Percentiles rank a stretch among this genome's conserved stretches.
Evolutionary conservation across 2,888 invertebrate genomes (phyloP).

Genomic region (Petrolisthes manimaculis): DNA sequence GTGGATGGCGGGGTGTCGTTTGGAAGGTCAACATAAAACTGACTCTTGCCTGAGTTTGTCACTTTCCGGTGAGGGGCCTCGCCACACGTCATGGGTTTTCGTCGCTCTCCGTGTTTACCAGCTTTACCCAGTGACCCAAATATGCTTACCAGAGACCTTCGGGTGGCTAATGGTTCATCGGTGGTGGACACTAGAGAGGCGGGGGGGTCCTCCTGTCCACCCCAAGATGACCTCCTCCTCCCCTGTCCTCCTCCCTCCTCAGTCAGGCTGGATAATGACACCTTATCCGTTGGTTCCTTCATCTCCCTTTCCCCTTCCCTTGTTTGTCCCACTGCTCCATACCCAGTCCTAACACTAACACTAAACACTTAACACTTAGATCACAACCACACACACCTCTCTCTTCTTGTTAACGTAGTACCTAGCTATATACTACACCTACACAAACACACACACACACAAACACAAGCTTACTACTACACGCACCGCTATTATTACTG

Average conservation of each 20-base stretch:
- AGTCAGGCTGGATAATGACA: background rate
- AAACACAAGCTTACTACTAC: background rate
- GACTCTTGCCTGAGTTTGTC: constrained; percentile 22
- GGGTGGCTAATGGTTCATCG: background rate
- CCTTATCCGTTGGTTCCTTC: background rate
- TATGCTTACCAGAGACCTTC: constrained; percentile 35
- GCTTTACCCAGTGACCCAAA: constrained; percentile 45
- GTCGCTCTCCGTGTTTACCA: constrained; percentile 1
- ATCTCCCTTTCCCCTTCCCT: background rate
- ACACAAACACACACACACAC: constrained; percentile 3
- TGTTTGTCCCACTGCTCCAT: background rate
- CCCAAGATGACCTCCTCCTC: constrained; percentile 27
- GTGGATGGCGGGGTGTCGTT: constrained; percentile 8
- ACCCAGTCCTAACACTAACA: background rate
- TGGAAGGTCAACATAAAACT: constrained; percentile 51
- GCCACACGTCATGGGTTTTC: constrained; percentile 8
- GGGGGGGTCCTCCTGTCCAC: background rate
- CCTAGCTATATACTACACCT: background rate
- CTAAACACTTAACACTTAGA: background rate
- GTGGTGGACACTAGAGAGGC: background rate
- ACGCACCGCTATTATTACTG: background rate
- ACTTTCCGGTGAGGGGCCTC: constrained; percentile 5
- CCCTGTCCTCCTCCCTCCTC: background rate
- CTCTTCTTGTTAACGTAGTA: no score
- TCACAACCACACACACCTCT: no score